phyloP scores from a whole-genome alignment of 2,113 vertebrate genomes.

The Entelurus aequoreus region DNA sequence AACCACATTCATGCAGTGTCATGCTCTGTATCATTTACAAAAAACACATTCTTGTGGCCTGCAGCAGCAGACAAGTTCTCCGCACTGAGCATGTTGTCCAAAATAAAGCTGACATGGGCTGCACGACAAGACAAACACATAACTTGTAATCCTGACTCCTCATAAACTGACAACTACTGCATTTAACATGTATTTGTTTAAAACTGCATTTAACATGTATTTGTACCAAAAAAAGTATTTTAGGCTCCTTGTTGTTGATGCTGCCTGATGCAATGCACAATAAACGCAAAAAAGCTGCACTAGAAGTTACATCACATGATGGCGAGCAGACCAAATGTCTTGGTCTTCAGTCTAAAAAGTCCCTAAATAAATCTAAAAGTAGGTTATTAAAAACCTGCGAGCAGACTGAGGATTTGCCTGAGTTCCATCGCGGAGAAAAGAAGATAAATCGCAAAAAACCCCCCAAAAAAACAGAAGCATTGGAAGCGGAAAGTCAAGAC shows the following conservation, averaged over 20 bases:
- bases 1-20: not conserved
- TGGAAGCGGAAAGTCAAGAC: constrained; percentile 51
- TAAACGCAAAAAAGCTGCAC: not conserved
- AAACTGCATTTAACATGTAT: not conserved
- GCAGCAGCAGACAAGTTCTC: not conserved
- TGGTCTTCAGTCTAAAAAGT: no score
- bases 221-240: not conserved
- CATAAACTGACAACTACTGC: not conserved
- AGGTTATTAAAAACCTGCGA: constrained; percentile 19
- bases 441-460: constrained; percentile 28
- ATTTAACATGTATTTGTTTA: not conserved
- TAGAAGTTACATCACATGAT: not conserved
- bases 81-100: not conserved
- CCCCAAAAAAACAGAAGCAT: not conserved
- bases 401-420: constrained; percentile 39
- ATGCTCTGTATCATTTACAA: not conserved
- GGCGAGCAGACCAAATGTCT: not conserved
- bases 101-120: not conserved
- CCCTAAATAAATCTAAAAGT: not conserved
- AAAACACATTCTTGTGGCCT: not conserved
- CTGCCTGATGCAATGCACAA: not conserved
- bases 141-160: not conserved
- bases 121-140: not conserved
- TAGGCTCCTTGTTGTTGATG: not conserved
- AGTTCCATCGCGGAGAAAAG: constrained; percentile 27